Percentiles rank a stretch among this genome's conserved stretches.
Evolutionary conservation across 2,113 vertebrate species (phyloP).

Genomic region (Malurus melanocephalus): DNA sequence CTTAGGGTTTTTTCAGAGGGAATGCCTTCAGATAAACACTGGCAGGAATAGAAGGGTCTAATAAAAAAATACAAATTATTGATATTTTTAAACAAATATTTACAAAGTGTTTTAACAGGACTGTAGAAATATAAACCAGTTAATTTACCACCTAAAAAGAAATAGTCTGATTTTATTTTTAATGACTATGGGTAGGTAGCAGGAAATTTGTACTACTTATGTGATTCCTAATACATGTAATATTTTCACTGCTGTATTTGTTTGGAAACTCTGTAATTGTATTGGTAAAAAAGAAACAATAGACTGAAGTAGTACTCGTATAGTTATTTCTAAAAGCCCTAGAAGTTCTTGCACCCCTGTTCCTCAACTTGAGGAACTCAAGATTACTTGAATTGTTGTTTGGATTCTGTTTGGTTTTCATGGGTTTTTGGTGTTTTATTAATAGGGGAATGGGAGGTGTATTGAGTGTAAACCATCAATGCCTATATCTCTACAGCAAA

Average conservation of each 20-base stretch:
- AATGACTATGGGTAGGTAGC: background rate
- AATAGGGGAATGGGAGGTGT: background rate
- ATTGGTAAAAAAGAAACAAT: background rate
- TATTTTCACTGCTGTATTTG: background rate
- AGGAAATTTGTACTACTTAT: background rate
- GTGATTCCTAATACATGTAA: background rate
- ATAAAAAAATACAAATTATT: background rate
- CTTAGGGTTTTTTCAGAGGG: background rate
- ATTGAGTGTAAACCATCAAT: background rate
- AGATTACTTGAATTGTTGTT: background rate
- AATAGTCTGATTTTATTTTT: background rate
- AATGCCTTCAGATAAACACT: background rate
- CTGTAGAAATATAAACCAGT: background rate
- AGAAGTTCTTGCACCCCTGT: background rate
- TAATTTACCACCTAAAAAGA: background rate
- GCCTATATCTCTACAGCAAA: background rate
- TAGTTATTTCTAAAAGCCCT: background rate
- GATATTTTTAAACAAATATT: background rate
- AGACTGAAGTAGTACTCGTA: background rate
- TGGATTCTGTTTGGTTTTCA: background rate
- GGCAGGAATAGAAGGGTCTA: background rate
- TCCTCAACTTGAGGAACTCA: background rate
- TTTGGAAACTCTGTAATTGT: constrained; percentile 2
- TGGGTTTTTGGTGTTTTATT: background rate
- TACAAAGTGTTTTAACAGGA: background rate